These are phyloP conservation scores for Bellardia pandia DNA, from an alignment of 2,888 invertebrate species.

Conservation along the genomic window DNA sequence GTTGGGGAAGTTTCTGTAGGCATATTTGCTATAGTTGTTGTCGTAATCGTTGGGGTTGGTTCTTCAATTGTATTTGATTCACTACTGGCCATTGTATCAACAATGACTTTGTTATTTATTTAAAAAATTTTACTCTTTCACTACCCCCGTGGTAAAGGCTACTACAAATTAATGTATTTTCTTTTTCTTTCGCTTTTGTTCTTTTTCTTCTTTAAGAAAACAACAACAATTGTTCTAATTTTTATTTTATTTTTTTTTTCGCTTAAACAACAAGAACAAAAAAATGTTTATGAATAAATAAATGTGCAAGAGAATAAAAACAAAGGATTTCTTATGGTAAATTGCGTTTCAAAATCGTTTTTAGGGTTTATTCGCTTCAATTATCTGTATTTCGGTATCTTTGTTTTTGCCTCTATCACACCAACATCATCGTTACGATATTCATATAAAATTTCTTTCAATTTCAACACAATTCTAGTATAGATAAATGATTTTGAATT, in stretches of 20 bases:
- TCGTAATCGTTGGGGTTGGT: constrained; percentile 29
- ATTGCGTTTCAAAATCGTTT: constrained; percentile 69
- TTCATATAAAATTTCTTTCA: constrained; percentile 20
- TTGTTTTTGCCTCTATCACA: constrained; percentile 15
- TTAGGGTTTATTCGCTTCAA: constrained; percentile 62
- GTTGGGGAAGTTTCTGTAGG: constrained; percentile 39
- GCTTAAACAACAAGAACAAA: constrained; percentile 15
- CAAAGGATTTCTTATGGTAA: constrained; percentile 69
- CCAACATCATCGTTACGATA: constrained; percentile 17
- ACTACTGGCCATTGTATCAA: constrained; percentile 80
- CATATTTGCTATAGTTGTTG: constrained; percentile 49
- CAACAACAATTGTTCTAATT: constrained; percentile 56
- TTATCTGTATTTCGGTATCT: constrained; percentile 26
- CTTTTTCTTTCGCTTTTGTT: constrained; percentile 31
- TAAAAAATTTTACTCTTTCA: constrained; percentile 61
- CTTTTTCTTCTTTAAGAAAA: constrained; percentile 31
- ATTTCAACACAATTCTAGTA: constrained; percentile 58
- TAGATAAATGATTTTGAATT: constrained; percentile 54
- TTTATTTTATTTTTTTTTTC: constrained; percentile 22
- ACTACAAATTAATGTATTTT: constrained; percentile 30
- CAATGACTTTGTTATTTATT: constrained; percentile 67
- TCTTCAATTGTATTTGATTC: constrained; percentile 76
- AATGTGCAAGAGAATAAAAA: constrained; percentile 40
- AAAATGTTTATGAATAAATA: constrained; percentile 6
- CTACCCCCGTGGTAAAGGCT: neutral